Percentiles rank a stretch among this genome's conserved stretches.
phyloP scores from a whole-genome alignment of 2,797 vertebrate genomes.

The Aplochiton taeniatus region DNA sequence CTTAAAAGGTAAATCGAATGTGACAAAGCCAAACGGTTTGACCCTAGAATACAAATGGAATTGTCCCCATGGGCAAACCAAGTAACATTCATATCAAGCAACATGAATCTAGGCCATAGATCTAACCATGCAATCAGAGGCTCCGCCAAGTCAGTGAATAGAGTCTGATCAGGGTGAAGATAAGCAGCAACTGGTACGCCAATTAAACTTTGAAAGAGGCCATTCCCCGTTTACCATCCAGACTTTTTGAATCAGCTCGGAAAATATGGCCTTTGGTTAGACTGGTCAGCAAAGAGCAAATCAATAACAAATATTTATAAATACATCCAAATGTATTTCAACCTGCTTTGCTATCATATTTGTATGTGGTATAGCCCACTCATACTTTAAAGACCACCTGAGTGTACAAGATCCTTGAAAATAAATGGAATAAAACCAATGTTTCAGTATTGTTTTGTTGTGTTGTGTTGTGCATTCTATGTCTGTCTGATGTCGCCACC shows the following conservation, averaged over 20 bases:
- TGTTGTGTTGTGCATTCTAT: conserved; percentile 3
- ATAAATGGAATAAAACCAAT: too few species aligned
- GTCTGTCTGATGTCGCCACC: conserved; percentile 20
- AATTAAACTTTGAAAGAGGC: conserved; percentile 30
- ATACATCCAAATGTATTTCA: too few species aligned
- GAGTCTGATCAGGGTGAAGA: conserved; percentile 61
- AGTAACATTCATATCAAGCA: conserved; percentile 66
- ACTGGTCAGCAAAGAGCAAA: too few species aligned
- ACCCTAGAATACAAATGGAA: conserved; percentile 52
- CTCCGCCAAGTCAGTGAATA: conserved; percentile 61
- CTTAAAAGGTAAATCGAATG: conserved; percentile 59
- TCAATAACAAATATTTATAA: too few species aligned
- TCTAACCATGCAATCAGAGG: conserved; percentile 71
- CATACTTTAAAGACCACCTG: too few species aligned
- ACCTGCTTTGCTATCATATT: too few species aligned
- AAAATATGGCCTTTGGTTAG: too few species aligned
- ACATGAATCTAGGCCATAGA: conserved; percentile 59
- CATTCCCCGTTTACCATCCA: conserved; percentile 37
- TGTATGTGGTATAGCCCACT: too few species aligned
- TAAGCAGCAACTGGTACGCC: conserved; percentile 48
- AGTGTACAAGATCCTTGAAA: too few species aligned
- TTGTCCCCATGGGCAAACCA: conserved; percentile 64
- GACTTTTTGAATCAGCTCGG: conserved; percentile 32
- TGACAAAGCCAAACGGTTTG: conserved; percentile 63
- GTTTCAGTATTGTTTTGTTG: too few species aligned